Base-by-base conservation (phyloP, 2,113 vertebrate genomes). In the Benthochromis sp. region DNA sequence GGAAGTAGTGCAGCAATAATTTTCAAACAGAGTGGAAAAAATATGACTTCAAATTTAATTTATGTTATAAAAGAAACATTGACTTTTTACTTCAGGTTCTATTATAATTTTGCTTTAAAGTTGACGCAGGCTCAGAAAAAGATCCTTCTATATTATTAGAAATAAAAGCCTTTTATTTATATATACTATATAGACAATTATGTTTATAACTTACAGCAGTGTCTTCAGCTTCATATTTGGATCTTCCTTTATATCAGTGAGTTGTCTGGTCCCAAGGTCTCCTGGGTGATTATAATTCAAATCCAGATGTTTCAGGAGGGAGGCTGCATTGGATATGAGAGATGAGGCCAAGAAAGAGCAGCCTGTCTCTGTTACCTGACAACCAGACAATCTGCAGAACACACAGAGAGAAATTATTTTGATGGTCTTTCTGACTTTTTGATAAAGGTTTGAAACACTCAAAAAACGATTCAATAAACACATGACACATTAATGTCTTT, bases 221-320 rank as follows among this genome's bases (percentile, higher is more conserved):
- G 31, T 76, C 71, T 66, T 5, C 63, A 92, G 85, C 14, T 31
- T 86, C 29, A 0, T 81, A 12, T 59, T 2, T 61, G 81, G 84
- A 59, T 91, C 53, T 1, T 24, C n/a, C 27, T 4, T n/a, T 13
- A 91, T 43, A 27, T 1, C 83, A 10, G 7, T 12, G 19, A 91
- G 87, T 21, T 3, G 0, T 5, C 0, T 12, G 11, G 0, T 3
- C 1, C 83, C 90, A 3, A 0, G 6, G 3, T 24, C 40, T 91
- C 90, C 91, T 50, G 88, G 85, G 10, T 92, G 88, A 61, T 94
- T 94, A 84, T 94, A 91, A 43, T 12, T 89, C 31, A 94, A 45
- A 78, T 92, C 88, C 73, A 94, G 61, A 5, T 85, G 8, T 86
- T 90, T 89, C 16, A 94, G 59, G 31, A 4, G n/a, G 7, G 53